Base-by-base conservation (phyloP, 2,113 vertebrate genomes). In the Aegithalos caudatus region DNA sequence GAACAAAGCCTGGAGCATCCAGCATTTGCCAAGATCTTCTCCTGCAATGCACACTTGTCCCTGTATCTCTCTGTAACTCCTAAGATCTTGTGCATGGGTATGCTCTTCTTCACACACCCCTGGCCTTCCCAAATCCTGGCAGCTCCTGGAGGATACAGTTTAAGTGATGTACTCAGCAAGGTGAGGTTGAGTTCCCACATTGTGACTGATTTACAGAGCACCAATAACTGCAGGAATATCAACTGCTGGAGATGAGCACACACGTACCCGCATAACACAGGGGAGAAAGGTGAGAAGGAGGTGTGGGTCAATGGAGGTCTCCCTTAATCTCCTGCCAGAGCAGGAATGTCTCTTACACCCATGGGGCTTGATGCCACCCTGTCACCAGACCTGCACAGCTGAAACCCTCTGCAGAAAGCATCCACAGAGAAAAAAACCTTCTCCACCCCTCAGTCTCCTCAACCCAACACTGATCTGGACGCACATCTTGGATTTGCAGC, bases 251-350 rank as follows among this genome's bases (percentile, higher is more conserved):
- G 8, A 27, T 1, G 2, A 88, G 44, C 48, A 19, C 20, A 12
- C 35, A 50, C 1, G 0, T 50, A 58, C 5, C 29, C 44, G 6
- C 23, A 1, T 4, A 35, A 60, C 35, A 70, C 4, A 67, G 9
- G n/a, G 18, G 9, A 83, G 23, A 72, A 60, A n/a, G 7, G 10
- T 9, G 6, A 78, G 66, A 40, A 64, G 57, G 50, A 83, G 35
- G 3, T 33, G 38, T 6, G 69, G 19, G 31, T 7, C 10, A 44
- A 1, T 7, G 25, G 48, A 82, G 38, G 81, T 20, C 27, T 80
- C 31, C 12, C 25, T 33, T 19, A 21, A 14, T 11, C 50, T 88
- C 45, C 64, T 77, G 38, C 44, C 50, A 58, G 77, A 22, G 13
- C 45, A 71, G 45, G 9, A 31, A 12, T 17, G 7, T 15, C 44